These are phyloP conservation scores for Tenthredo amoena DNA, from an alignment of 2,888 invertebrate genomes.

Conservation along the genomic window DNA sequence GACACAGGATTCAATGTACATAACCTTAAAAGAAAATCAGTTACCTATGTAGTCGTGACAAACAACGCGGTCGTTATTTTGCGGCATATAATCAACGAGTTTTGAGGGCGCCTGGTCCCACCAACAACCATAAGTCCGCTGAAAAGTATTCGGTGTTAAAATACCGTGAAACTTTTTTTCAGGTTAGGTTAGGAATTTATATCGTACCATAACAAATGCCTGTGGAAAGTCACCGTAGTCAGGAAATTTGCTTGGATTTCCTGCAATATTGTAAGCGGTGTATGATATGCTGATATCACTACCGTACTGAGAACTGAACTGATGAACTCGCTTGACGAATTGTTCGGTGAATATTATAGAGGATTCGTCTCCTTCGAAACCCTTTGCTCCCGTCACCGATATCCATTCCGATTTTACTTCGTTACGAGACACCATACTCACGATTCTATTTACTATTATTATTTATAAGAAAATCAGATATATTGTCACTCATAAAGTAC, in stretches of 20 bases:
- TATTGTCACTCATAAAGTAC: not conserved
- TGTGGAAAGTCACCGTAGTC: conserved; percentile 95
- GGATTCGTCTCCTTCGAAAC: conserved; percentile 64
- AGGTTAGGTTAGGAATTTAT: not conserved
- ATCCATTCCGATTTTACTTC: conserved; percentile 71
- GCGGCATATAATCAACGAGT: conserved; percentile 86
- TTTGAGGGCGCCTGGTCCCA: conserved; percentile 90
- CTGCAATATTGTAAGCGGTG: conserved; percentile 91
- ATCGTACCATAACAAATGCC: conserved; percentile 91
- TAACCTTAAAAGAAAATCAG: not conserved
- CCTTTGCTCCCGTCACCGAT: conserved; percentile 67
- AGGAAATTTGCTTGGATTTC: conserved; percentile 91
- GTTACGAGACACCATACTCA: conserved; percentile 66
- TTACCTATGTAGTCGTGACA: conserved; percentile 91
- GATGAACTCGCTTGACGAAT: conserved; percentile 88
- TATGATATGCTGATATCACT: conserved; percentile 93
- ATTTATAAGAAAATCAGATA: not conserved
- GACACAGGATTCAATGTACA: not conserved
- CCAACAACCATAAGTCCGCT: conserved; percentile 93
- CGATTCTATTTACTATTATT: not conserved
- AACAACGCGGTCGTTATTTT: conserved; percentile 83
- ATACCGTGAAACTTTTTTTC: not conserved
- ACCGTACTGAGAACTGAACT: conserved; percentile 95
- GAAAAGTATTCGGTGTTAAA: conserved; percentile 62
- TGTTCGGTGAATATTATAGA: conserved; percentile 83